A percentile compares a stretch with the other conserved stretches of the same genome.
Conservation (phyloP, 2,797 vertebrate genomes). For the Urosaurus nigricauda region DNA sequence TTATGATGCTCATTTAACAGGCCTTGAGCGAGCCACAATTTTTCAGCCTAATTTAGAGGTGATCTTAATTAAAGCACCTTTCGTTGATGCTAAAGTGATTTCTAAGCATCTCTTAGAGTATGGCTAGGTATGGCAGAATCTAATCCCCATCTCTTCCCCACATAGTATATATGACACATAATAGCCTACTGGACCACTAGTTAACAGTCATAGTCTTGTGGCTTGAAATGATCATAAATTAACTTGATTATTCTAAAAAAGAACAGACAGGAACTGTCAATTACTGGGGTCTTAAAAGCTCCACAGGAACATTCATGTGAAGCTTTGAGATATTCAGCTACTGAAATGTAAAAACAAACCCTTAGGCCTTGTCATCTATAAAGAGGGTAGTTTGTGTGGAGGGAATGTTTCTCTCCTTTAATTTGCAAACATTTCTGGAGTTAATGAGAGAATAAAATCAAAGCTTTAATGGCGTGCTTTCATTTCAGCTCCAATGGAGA, state of each 20-base stretch:
- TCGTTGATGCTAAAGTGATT: neutral
- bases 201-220: constrained; percentile 39
- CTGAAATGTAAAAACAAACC: constrained; percentile 41
- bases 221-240: constrained; percentile 41
- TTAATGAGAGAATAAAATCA: constrained; percentile 72
- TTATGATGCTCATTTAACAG: neutral
- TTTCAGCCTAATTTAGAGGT: neutral
- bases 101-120: neutral
- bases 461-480: constrained; percentile 67
- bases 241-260: constrained; percentile 27
- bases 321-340: constrained; percentile 30
- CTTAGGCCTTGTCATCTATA: constrained; percentile 42
- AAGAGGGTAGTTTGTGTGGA: constrained; percentile 46
- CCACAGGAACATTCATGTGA: neutral
- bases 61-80: neutral
- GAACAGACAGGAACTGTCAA: neutral
- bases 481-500: constrained; percentile 60
- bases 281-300: constrained; percentile 32
- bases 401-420: constrained; percentile 50
- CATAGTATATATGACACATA: constrained; percentile 16
- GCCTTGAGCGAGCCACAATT: neutral
- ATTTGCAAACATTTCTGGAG: constrained; percentile 64
- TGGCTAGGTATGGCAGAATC: neutral
- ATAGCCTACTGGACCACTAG: constrained; percentile 1
- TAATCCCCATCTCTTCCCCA: constrained; percentile 31